These are phyloP conservation scores for Synanthedon andrenaeformis DNA, from an alignment of 2,888 invertebrate genomes.

Conservation along the genomic window DNA sequence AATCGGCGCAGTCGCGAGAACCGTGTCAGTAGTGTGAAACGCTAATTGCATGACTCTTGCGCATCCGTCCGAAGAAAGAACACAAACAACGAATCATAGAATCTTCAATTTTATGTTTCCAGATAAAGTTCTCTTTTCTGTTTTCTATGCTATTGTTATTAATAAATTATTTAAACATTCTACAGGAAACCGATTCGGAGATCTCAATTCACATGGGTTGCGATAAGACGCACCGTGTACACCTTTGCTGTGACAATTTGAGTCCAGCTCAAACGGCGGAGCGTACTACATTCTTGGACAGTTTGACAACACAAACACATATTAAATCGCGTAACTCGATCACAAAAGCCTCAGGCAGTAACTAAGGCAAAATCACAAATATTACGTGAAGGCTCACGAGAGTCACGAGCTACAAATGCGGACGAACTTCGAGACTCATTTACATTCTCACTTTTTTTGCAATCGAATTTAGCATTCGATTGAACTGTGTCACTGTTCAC, in stretches of 20 bases:
- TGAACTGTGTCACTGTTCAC: slow-evolving; percentile 48
- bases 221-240: slow-evolving; percentile 54
- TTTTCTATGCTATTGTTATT: slow-evolving; percentile 64
- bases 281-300: slow-evolving; percentile 45
- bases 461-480: slow-evolving; percentile 40
- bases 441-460: slow-evolving; percentile 46
- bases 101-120: slow-evolving; percentile 23
- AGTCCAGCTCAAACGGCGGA: slow-evolving; percentile 68
- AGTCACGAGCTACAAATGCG: slow-evolving; percentile 30
- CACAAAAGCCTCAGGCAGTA: slow-evolving; percentile 58
- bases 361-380: slow-evolving; percentile 70
- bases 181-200: slow-evolving; percentile 70
- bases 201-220: slow-evolving; percentile 58
- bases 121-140: slow-evolving; percentile 61
- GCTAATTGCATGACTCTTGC: slow-evolving; percentile 53
- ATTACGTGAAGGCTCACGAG: slow-evolving; percentile 46
- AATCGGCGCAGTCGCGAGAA: slow-evolving; percentile 47
- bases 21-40: slow-evolving; percentile 70
- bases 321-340: slow-evolving; percentile 34
- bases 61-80: slow-evolving; percentile 30
- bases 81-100: slow-evolving; percentile 44
- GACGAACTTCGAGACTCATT: slow-evolving; percentile 45
- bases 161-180: slow-evolving; percentile 69
- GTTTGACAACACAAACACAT: slow-evolving; percentile 39
- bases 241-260: slow-evolving; percentile 55